These are phyloP conservation scores for Esperia sulphurella DNA, from an alignment of 2,888 invertebrate genomes.

Conservation along the genomic window DNA sequence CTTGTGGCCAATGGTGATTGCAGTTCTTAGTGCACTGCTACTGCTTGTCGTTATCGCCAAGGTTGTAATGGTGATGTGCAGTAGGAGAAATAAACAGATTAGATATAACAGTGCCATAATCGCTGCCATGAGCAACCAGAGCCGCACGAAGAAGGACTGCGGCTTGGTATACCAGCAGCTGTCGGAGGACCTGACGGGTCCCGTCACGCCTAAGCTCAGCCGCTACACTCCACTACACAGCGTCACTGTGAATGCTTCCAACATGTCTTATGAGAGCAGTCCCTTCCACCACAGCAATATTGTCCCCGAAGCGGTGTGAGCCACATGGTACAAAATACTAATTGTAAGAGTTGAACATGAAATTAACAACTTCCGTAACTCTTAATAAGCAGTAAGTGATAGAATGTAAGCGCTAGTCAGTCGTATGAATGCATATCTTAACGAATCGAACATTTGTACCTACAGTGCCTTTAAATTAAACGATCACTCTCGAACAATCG, in stretches of 20 bases:
- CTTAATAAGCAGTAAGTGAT: constrained; percentile 72
- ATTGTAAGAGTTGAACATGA: constrained; percentile 44
- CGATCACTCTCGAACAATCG: constrained; percentile 57
- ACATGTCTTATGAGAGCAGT: constrained; percentile 80
- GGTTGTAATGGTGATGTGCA: constrained; percentile 65
- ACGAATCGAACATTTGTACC: constrained; percentile 24
- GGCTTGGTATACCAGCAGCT: constrained; percentile 88
- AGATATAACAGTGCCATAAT: constrained; percentile 76
- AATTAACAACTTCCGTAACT: constrained; percentile 68
- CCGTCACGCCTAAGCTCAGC: constrained; percentile 83
- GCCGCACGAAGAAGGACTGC: constrained; percentile 83
- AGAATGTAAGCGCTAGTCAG: constrained; percentile 73
- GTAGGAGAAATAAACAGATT: constrained; percentile 51
- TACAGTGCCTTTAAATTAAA: constrained; percentile 55
- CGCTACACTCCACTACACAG: constrained; percentile 80
- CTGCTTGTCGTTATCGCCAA: constrained; percentile 76
- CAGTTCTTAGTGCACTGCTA: constrained; percentile 77
- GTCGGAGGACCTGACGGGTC: constrained; percentile 86
- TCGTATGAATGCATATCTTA: constrained; percentile 51
- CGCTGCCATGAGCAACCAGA: constrained; percentile 74
- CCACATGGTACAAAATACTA: constrained; percentile 34
- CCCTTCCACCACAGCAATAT: constrained; percentile 82
- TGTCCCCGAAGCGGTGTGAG: constrained; percentile 81
- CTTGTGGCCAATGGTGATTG: constrained; percentile 79
- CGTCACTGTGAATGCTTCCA: constrained; percentile 64